Evolutionary conservation across 2,113 vertebrate species (phyloP).

Genomic region (Leucoraja erinaceus): DNA sequence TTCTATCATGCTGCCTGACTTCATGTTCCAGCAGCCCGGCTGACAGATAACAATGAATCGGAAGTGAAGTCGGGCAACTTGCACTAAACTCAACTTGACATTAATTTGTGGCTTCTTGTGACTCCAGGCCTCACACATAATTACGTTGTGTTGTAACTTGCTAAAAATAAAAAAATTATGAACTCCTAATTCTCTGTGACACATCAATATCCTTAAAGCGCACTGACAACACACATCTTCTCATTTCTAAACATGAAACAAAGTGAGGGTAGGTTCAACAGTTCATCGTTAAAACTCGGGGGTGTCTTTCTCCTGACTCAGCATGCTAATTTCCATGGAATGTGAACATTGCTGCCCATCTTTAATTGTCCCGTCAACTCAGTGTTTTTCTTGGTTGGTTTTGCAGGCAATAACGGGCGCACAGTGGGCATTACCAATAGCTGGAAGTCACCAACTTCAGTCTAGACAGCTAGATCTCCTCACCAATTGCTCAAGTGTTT

Average conservation of each 20-base stretch:
- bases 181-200: background rate
- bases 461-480: background rate
- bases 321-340: background rate
- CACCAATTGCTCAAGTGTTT: background rate
- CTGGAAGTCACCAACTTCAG: background rate
- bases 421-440: background rate
- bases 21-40: too few species aligned
- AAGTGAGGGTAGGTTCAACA: background rate
- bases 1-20: background rate
- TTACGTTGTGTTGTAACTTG: background rate
- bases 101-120: background rate
- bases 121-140: background rate
- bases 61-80: background rate
- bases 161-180: background rate
- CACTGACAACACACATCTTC: background rate
- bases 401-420: background rate
- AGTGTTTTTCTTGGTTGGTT: too few species aligned
- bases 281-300: background rate
- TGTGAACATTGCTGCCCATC: too few species aligned
- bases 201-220: background rate
- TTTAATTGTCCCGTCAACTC: too few species aligned
- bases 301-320: background rate
- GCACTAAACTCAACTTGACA: background rate
- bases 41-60: background rate
- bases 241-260: background rate